phyloP scores from a whole-genome alignment of 2,113 vertebrate genomes.

The Cnemophilus loriae region DNA sequence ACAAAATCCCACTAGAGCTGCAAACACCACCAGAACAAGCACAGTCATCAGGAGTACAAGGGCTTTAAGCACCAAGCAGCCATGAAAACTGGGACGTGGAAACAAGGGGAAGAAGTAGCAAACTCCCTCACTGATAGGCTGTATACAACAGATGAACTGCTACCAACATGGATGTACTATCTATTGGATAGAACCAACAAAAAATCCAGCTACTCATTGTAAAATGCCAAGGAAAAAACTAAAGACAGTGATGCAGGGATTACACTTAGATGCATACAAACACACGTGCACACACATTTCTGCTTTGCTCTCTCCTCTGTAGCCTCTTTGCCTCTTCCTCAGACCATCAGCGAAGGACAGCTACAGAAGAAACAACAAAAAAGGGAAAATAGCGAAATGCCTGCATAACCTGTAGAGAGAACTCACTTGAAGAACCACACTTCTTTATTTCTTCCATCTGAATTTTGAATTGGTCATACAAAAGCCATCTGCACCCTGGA shows the following conservation, averaged over 20 bases:
- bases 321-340: neutral
- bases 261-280: neutral
- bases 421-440: neutral
- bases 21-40: neutral
- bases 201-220: neutral
- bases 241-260: neutral
- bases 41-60: neutral
- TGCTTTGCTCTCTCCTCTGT: neutral
- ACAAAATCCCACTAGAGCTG: neutral
- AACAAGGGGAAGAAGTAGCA: neutral
- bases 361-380: constrained; percentile 17
- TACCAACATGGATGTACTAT: neutral
- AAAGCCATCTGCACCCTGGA: neutral
- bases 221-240: neutral
- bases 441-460: neutral
- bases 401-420: neutral
- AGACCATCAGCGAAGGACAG: neutral
- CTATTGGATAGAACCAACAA: neutral
- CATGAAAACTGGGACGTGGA: neutral
- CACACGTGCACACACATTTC: neutral
- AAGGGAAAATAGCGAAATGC: neutral
- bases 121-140: neutral
- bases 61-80: neutral
- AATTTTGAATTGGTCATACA: neutral
- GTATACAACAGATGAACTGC: neutral